Evolutionary conservation across 2,797 vertebrate species (phyloP).

Genomic region (Glossophaga mutica): DNA sequence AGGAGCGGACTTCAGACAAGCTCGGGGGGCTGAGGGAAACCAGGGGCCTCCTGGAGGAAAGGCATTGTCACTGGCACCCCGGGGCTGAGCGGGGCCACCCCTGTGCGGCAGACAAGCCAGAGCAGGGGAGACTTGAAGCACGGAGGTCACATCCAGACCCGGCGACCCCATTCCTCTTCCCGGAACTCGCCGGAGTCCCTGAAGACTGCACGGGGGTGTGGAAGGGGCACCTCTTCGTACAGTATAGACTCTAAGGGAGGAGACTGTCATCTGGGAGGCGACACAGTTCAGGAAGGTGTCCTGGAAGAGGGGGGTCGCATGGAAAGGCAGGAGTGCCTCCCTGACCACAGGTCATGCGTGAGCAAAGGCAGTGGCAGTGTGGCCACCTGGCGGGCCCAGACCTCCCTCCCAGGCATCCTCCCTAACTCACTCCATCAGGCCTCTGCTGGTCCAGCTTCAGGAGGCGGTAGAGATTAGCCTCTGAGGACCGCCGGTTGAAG

Average conservation of each 20-base stretch:
- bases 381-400: neutral
- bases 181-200: neutral
- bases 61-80: neutral
- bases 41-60: neutral
- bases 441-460: neutral
- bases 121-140: neutral
- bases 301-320: neutral
- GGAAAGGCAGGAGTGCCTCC: neutral
- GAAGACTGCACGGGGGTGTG: neutral
- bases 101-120: neutral
- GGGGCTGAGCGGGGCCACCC: neutral
- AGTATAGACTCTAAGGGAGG: neutral
- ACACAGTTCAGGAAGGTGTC: neutral
- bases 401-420: neutral
- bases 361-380: neutral
- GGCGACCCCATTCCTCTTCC: neutral
- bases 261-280: neutral
- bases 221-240: neutral
- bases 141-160: neutral
- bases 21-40: neutral
- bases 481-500: conserved; percentile 8
- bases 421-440: neutral
- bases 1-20: no score
- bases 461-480: conserved; percentile 53
- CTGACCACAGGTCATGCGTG: neutral